Percentiles rank a stretch among this genome's conserved stretches.
Conservation (phyloP, 2,113 vertebrate genomes). For the Candoia aspera region DNA sequence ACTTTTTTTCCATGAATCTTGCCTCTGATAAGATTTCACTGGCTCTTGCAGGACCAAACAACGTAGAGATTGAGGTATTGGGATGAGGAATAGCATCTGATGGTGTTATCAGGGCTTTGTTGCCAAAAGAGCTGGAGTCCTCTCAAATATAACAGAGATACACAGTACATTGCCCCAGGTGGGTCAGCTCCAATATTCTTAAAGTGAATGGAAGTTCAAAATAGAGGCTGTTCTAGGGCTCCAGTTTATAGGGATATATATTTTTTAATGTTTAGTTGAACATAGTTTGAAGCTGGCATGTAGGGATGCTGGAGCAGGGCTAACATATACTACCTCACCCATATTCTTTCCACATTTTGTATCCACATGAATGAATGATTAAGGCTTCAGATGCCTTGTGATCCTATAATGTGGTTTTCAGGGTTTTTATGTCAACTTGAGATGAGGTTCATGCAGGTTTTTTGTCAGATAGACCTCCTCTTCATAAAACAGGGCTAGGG, state of each 20-base stretch:
- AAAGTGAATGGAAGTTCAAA: background rate
- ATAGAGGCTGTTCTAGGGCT: background rate
- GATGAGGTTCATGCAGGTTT: background rate
- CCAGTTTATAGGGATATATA: background rate
- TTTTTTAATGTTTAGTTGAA: background rate
- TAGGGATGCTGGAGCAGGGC: background rate
- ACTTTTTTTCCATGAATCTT: background rate
- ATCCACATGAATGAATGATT: background rate
- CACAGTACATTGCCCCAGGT: background rate
- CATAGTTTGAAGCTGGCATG: background rate
- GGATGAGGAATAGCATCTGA: background rate
- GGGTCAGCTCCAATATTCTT: background rate
- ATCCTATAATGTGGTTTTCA: background rate
- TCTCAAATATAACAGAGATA: background rate
- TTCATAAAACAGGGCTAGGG: background rate
- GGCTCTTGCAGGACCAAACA: background rate
- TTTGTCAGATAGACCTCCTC: background rate
- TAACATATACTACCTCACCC: background rate
- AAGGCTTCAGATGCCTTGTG: background rate
- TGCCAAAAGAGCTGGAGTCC: background rate
- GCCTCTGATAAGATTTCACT: background rate
- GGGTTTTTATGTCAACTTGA: background rate
- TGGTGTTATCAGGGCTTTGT: background rate
- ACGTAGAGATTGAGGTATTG: background rate
- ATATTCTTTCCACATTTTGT: background rate